These are phyloP conservation scores for Hexactinellida sp. DNA, from an alignment of 37 sponge, comb jelly and placozoan genomes.

Conservation along the genomic window DNA sequence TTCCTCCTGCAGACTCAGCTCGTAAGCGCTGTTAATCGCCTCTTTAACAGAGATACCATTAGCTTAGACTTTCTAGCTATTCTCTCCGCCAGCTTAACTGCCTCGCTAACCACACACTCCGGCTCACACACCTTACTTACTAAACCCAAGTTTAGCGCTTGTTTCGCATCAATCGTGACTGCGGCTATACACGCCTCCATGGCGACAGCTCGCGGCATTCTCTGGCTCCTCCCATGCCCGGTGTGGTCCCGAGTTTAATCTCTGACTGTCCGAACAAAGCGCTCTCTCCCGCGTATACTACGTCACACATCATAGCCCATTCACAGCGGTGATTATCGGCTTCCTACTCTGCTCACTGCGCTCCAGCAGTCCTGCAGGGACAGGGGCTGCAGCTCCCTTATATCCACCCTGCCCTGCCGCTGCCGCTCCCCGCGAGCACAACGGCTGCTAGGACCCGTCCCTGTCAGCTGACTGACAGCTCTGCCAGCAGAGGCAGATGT, in stretches of 20 bases:
- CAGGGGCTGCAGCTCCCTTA: slow-evolving; percentile 68
- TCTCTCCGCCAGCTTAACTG: slow-evolving; percentile 66
- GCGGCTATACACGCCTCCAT: slow-evolving; percentile 92
- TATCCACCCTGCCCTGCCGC: slow-evolving; percentile 93
- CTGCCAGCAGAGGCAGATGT: too few species aligned
- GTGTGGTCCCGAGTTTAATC: slow-evolving; percentile 81
- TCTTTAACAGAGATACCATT: slow-evolving; percentile 70
- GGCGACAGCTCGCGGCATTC: slow-evolving; percentile 72
- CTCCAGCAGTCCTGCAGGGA: slow-evolving; percentile 50
- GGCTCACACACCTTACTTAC: slow-evolving; percentile 81
- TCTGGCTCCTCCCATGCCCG: slow-evolving; percentile 89
- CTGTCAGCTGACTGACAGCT: slow-evolving; percentile 44
- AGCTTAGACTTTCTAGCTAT: slow-evolving; percentile 65
- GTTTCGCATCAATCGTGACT: background rate
- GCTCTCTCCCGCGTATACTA: slow-evolving; percentile 80
- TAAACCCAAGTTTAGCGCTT: slow-evolving; percentile 70
- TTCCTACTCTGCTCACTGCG: slow-evolving; percentile 32
- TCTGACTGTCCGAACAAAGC: slow-evolving; percentile 95
- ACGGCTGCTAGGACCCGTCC: slow-evolving; percentile 63
- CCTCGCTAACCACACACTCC: slow-evolving; percentile 45
- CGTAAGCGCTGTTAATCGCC: slow-evolving; percentile 66
- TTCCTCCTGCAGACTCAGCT: slow-evolving; percentile 55
- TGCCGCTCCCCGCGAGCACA: slow-evolving; percentile 68
- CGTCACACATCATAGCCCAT: slow-evolving; percentile 98
- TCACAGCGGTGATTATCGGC: slow-evolving; percentile 95